Evolutionary conservation across 2,113 vertebrate species (phyloP), one percentile per base, ranked within the genome.

Genomic region (Oceanodroma tethys): DNA sequence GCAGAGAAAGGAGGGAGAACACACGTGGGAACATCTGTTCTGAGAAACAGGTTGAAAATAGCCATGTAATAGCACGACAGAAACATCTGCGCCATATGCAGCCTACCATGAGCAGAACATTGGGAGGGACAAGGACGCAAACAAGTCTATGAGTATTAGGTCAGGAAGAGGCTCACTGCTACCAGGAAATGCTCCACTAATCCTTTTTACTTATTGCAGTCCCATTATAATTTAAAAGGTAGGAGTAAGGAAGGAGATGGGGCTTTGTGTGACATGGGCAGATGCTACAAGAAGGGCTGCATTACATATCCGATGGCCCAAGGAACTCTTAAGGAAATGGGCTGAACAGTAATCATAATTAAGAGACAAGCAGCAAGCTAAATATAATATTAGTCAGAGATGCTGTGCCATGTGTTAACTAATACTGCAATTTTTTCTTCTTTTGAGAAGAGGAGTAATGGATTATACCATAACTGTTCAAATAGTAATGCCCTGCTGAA

Each of bases 1-100:
- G 94, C 72, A 94, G 72, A 97, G 94, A 67, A 87, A 95, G 65
- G 63, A 86, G 80, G 65, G 62, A 65, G 48, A 60, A 74, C 62
- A 62, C 80, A 90, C 38, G 10, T n/a, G 67, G 94, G 86, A 98
- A 97, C 96, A 98, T 97, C 98, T 98, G 97, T 88, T 98, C 86
- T 1, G 19, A 97, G 96, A 95, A 95, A 86, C 85, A 90, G 81
- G 93, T 96, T 97, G 95, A 97, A 96, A 96, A 97, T 83, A 96
- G 91, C 32, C 52, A 62, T 94, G 88, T 80, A 67, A 88, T 90
- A 85, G 89, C 82, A 95, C 10, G 30, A 92, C 81, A 94, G 95
- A 93, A 96, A 96, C 95, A 95, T 95, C 92, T 96, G 93, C 0
- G 6, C 63, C 32, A 14, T 62, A 58, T 21, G 71, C 81, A 87